Evolutionary conservation across 2,888 invertebrate species (phyloP), one percentile per base, ranked within the genome.

Genomic region (Caradrina clavipalpis): DNA sequence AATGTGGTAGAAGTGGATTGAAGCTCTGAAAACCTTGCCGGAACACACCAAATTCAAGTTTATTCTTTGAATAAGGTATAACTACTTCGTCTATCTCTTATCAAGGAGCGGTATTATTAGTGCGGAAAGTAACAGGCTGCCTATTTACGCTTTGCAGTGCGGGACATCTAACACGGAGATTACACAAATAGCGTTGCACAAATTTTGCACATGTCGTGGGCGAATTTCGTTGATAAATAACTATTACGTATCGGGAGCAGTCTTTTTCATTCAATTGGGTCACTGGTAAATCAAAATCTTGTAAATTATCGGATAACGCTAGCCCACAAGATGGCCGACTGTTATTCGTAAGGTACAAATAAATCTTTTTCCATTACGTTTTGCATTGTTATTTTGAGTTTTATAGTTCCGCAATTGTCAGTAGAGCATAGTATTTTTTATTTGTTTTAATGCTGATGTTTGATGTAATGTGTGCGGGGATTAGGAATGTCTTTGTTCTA

Each of bases 321-420:
- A 95, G 94, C 93, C 95, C 91, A 95, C 96, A 96, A 96, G 94
- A 96, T 96, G 96, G 96, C 96, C 95, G 96, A 94, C 95, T 94
- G 93, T 94, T 95, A 92, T 94, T 95, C 93, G 95, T 96, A 94
- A 95, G 95, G 95, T 95, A 95, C 91, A 82, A 91, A 92, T 90
- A 91, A 90, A 91, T 90, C 86, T 88, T 89, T 90, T 91, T 88
- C 86, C 85, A 82, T 89, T 87, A 76, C 80, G 78, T 87, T 84
- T 80, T 78, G 77, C 81, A 80, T 78, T 80, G 71, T 84, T 84
- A 75, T 69, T 86, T 83, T 83, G 84, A 82, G 84, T 85, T 77
- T 55, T 60, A 67, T 80, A 81, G 64, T 73, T 76, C 74, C 69
- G 73, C 69, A 75, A 45, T 75, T 78, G 67, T 78, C 61, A 70